Evolutionary conservation across 2,888 invertebrate genomes (phyloP).

Genomic region (Myopa testacea): DNA sequence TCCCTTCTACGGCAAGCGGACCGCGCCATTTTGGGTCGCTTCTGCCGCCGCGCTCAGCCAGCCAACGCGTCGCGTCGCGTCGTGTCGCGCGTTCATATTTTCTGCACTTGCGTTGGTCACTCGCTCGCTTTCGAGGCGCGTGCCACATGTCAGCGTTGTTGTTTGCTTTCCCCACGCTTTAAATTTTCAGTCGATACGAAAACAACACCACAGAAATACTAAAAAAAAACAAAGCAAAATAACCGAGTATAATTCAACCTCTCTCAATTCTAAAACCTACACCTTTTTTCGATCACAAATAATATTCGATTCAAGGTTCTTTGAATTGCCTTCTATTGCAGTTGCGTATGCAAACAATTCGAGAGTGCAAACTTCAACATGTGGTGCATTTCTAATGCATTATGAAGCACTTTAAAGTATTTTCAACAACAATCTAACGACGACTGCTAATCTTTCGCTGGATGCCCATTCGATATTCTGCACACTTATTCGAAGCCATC

Average conservation of each 20-base stretch:
- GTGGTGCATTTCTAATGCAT: no score
- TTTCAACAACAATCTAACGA: no score
- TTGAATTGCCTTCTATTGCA: no score
- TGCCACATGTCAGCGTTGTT: slow-evolving; percentile 51
- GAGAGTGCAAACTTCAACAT: no score
- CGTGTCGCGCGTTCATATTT: slow-evolving; percentile 38
- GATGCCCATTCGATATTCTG: no score
- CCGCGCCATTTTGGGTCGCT: slow-evolving; percentile 15
- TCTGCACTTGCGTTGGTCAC: slow-evolving; percentile 29
- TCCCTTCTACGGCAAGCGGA: slow-evolving; percentile 28
- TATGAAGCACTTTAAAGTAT: no score
- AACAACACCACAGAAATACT: slow-evolving; percentile 1
- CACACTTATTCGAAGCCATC: no score
- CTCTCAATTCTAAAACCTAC: slow-evolving; percentile 39
- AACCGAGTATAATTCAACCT: neutral
- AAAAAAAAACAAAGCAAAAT: slow-evolving; percentile 9
- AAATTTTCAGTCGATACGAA: slow-evolving; percentile 42
- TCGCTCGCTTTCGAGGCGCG: slow-evolving; percentile 42
- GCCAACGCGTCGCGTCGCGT: slow-evolving; percentile 15
- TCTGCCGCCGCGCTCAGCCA: neutral
- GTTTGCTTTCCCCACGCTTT: slow-evolving; percentile 50
- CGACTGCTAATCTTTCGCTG: no score
- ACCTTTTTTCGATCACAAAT: slow-evolving; percentile 27
- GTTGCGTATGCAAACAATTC: no score
- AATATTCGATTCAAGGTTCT: neutral